These are phyloP conservation scores for Exaiptasia diaphana DNA, from an alignment of 64 coral and sea anemone species.

Conservation along the genomic window DNA sequence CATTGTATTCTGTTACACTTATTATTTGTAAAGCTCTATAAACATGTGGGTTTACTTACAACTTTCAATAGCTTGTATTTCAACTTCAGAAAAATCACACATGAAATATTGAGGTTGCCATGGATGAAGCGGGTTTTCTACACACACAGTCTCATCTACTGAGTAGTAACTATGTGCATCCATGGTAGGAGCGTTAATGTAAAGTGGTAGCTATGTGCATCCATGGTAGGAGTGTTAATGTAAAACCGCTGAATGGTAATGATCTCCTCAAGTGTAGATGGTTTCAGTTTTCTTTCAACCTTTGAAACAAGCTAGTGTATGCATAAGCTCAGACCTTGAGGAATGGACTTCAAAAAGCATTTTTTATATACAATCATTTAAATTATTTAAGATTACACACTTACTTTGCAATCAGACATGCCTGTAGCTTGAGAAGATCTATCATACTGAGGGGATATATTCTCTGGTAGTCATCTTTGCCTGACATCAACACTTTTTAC, in stretches of 20 bases:
- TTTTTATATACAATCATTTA: no score
- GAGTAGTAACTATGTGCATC: not conserved
- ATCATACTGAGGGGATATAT: no score
- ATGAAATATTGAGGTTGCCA: constrained; percentile 36
- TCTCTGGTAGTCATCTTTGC: no score
- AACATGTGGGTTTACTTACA: no score
- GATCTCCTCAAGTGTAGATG: not conserved
- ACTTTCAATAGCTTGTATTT: constrained; percentile 23
- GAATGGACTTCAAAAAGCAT: no score
- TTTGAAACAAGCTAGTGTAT: no score
- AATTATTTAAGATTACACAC: no score
- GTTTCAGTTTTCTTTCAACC: not conserved
- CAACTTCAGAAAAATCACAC: constrained; percentile 23
- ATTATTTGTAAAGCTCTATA: not conserved
- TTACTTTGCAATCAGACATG: no score
- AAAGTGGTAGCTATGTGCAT: no score
- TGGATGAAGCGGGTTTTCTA: not conserved
- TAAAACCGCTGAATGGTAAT: not conserved
- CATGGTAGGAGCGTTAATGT: not conserved
- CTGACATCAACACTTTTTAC: no score
- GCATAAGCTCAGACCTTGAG: no score
- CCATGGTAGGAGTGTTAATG: not conserved
- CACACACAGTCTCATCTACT: not conserved
- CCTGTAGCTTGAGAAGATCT: no score
- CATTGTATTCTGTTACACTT: not conserved